These are phyloP conservation scores for Eriocheir sinensis DNA, from an alignment of 1,140 invertebrate genomes.

Conservation along the genomic window DNA sequence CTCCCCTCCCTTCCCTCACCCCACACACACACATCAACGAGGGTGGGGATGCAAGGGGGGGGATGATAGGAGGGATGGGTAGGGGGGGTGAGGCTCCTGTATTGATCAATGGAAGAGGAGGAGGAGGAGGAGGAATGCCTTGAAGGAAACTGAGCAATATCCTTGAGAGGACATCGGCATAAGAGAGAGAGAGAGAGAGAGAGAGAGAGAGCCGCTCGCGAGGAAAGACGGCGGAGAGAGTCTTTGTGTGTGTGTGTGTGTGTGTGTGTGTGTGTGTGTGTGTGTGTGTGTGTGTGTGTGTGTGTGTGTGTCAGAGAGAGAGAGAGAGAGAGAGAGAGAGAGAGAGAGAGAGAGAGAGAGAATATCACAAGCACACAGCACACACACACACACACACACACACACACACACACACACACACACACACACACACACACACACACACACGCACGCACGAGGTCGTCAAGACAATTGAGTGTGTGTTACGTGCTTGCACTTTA, in stretches of 20 bases:
- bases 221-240: neutral
- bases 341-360: constrained; percentile 38
- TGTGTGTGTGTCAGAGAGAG: constrained; percentile 2
- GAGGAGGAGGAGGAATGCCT: neutral
- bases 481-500: too few relatives aligned
- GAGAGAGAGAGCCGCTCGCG: neutral
- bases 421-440: neutral
- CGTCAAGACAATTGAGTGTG: too few relatives aligned
- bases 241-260: neutral
- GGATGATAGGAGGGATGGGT: too few relatives aligned
- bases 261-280: neutral
- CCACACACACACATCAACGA: neutral
- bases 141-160: neutral
- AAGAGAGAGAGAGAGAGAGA: constrained; percentile 35
- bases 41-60: neutral
- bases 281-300: neutral
- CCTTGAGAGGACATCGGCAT: neutral
- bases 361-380: neutral
- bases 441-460: neutral
- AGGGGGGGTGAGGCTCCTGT: neutral
- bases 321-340: constrained; percentile 55
- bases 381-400: neutral
- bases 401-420: neutral
- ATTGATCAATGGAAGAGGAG: constrained; percentile 24
- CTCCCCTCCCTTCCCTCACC: neutral